A percentile compares a stretch with the other conserved stretches of the same genome.
phyloP scores from a whole-genome alignment of 2,888 invertebrate genomes.

The Agrypnus murinus region DNA sequence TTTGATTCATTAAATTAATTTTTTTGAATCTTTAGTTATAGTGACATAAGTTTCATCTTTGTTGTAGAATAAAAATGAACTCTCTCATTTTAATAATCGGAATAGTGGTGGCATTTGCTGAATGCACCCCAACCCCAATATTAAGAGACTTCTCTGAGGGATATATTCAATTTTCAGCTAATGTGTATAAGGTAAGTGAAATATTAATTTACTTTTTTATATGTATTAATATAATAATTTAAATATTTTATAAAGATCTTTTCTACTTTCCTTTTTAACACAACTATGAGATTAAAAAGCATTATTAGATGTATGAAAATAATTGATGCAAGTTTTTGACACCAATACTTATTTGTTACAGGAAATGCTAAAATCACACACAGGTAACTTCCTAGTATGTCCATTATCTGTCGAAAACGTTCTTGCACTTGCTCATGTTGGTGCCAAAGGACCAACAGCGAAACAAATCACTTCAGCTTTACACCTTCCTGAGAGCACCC shows the following conservation, averaged over 20 bases:
- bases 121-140: not conserved
- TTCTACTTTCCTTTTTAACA: too few species aligned
- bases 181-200: conserved; percentile 5
- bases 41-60: too few species aligned
- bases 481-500: conserved; percentile 44
- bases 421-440: conserved; percentile 62
- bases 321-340: not conserved
- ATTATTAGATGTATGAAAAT: not conserved
- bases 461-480: conserved; percentile 57
- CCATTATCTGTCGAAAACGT: conserved; percentile 65
- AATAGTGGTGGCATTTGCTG: too few species aligned
- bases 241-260: too few species aligned
- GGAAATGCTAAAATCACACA: conserved; percentile 5
- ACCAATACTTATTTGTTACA: not conserved
- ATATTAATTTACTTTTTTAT: not conserved
- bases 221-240: not conserved
- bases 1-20: too few species aligned
- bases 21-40: too few species aligned
- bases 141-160: conserved; percentile 4
- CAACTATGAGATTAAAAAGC: not conserved
- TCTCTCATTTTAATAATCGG: too few species aligned
- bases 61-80: too few species aligned
- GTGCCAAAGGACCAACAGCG: conserved; percentile 64
- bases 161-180: not conserved
- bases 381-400: conserved; percentile 63